Evolutionary conservation across 2,888 invertebrate species (phyloP).

Genomic region (Biston betularia): DNA sequence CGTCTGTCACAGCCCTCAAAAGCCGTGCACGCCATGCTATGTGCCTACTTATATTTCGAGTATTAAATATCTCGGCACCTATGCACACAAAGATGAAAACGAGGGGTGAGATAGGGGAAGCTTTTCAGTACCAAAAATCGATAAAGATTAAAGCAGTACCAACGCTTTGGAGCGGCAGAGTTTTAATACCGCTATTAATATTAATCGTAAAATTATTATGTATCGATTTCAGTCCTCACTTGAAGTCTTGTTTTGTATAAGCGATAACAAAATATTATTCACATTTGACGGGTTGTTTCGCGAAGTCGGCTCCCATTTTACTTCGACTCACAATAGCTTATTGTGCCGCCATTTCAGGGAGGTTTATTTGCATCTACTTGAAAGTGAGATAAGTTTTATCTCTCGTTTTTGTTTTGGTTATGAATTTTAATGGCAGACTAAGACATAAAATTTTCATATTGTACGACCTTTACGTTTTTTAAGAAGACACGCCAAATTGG

Average conservation of each 20-base stretch:
- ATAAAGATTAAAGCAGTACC: slow-evolving; percentile 5
- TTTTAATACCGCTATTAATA: slow-evolving; percentile 1
- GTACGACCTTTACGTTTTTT: background rate
- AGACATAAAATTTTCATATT: slow-evolving; percentile 25
- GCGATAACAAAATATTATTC: slow-evolving; percentile 32
- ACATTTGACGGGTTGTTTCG: slow-evolving; percentile 29
- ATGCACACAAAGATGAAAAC: background rate
- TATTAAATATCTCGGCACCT: slow-evolving; percentile 9
- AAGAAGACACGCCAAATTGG: background rate
- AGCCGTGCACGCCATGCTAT: background rate
- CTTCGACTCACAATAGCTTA: slow-evolving; percentile 34
- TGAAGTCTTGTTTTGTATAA: slow-evolving; percentile 13
- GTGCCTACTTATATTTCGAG: background rate
- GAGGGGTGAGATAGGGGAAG: slow-evolving; percentile 5
- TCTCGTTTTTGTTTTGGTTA: slow-evolving; percentile 34
- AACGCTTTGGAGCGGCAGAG: background rate
- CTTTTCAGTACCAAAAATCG: slow-evolving; percentile 1
- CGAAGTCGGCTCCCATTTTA: slow-evolving; percentile 25
- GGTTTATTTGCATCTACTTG: slow-evolving; percentile 44
- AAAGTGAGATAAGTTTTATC: slow-evolving; percentile 45
- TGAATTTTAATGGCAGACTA: slow-evolving; percentile 44
- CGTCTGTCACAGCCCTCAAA: background rate
- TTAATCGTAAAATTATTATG: slow-evolving; percentile 7
- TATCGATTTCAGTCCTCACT: background rate
- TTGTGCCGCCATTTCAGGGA: slow-evolving; percentile 34